A percentile compares a stretch with the other conserved stretches of the same genome.
Evolutionary conservation across 1,140 invertebrate species (phyloP).

Genomic region (Lucilia sericata): DNA sequence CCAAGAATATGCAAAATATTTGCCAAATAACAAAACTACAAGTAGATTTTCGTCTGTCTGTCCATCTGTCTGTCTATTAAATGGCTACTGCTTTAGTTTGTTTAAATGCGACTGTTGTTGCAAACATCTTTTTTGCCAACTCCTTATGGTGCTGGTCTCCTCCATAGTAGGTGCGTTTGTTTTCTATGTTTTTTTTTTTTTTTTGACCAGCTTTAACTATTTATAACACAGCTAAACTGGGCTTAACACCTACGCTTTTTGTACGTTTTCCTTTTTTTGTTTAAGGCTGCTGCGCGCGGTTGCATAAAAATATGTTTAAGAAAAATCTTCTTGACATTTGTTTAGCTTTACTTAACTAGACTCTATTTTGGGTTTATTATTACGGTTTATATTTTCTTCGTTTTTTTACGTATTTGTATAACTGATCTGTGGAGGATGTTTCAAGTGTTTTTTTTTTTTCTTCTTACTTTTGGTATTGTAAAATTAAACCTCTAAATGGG

Average conservation of each 20-base stretch:
- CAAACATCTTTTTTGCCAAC: neutral
- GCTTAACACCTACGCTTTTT: conserved; percentile 39
- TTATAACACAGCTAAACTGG: conserved; percentile 34
- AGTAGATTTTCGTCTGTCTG: neutral
- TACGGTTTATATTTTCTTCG: neutral
- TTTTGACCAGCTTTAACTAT: conserved; percentile 26
- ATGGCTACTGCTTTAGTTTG: conserved; percentile 19
- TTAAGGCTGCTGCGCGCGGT: neutral
- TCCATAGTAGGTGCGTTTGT: neutral
- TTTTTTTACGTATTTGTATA: neutral
- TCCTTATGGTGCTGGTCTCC: neutral
- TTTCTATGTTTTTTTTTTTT: neutral
- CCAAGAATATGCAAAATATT: conserved; percentile 20
- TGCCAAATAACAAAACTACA: neutral
- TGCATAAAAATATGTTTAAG: neutral
- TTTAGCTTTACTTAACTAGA: neutral
- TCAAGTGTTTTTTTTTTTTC: neutral
- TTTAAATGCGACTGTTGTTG: neutral
- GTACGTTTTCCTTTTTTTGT: conserved; percentile 16
- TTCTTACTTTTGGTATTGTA: too few species aligned
- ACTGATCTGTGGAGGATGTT: neutral
- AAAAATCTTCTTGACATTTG: conserved; percentile 26
- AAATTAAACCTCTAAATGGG: neutral
- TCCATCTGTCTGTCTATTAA: neutral
- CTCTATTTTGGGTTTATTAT: neutral